A percentile compares a stretch with the other conserved stretches of the same genome.
Conservation (phyloP, 2,888 invertebrate species). For the Coelogynopora nodosa region DNA sequence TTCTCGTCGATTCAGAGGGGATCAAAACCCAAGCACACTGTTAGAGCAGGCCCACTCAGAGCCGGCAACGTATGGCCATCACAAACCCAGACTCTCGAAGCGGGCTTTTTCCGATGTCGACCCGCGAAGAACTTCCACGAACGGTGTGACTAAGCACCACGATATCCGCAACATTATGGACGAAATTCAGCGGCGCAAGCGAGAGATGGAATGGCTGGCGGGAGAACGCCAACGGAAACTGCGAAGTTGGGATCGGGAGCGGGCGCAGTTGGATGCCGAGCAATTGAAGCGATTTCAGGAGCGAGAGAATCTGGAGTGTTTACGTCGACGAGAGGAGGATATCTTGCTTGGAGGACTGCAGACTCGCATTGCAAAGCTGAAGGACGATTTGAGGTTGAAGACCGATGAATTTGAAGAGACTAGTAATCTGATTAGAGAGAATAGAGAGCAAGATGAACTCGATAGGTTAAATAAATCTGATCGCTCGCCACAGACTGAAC, state of each 20-base stretch:
- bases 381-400: neutral
- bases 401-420: neutral
- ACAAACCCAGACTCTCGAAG: too few relatives aligned
- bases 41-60: too few relatives aligned
- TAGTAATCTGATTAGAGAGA: neutral
- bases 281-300: neutral
- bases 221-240: neutral
- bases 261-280: neutral
- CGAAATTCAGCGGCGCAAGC: neutral
- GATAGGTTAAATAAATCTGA: neutral
- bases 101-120: neutral
- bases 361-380: neutral
- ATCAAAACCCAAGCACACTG: too few relatives aligned
- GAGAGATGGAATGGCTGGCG: constrained; percentile 17
- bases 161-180: neutral
- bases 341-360: neutral
- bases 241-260: neutral
- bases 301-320: neutral
- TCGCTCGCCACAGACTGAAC: neutral
- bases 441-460: neutral
- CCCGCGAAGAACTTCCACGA: too few relatives aligned
- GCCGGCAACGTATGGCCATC: too few relatives aligned
- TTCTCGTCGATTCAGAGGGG: too few relatives aligned
- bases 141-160: neutral
- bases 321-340: neutral